Base-by-base conservation (phyloP, 2,888 invertebrate species). In the Oligia latruncula region DNA sequence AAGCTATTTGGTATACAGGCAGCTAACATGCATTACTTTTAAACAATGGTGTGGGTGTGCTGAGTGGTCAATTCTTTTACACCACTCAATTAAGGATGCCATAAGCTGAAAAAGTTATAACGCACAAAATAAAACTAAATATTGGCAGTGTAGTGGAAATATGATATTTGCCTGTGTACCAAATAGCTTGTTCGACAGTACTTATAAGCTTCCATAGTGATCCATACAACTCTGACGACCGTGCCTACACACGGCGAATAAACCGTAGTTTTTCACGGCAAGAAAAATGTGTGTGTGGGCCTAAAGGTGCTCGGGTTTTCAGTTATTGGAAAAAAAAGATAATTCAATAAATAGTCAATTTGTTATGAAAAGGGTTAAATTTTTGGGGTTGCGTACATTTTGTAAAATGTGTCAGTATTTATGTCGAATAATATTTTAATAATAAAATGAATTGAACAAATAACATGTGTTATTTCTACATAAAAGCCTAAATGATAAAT, bases 401-500 rank as follows among this genome's bases (percentile, higher is more conserved):
- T 49, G 13, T 13, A 49, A 40, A 81, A 29, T 60, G 13, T 58
- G n/a, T 43, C 40, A 58, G 13, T 64, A 58, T 58, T 55, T 5
- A 35, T 66, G 20, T 58, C 15, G 17, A 40, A 79, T 29, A 9
- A 9, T 29, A n/a, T 71, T 70, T 78, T 4, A 60, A 6, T 29
- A 4, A 55, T 11, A 70, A 70, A 64, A 23, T 46, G 0, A 74
- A 67, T 66, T 58, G 23, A 66, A 77, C n/a, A 74, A 66, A 49
- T 17, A 13, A 35, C 5, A 11, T 58, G 15, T 76, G 64, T 74
- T 66, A 65, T 75, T 52, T 43, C 15, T 40, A 20, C 46, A 68
- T 49, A 67, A 55, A 76, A 80, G 23, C 15, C 3, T 20, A 76
- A 60, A 11, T n/a, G 58, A n/a, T 60, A n/a, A n/a, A n/a, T 60